phyloP scores from a whole-genome alignment of 1,140 invertebrate species.

The Drosophila arizonae region DNA sequence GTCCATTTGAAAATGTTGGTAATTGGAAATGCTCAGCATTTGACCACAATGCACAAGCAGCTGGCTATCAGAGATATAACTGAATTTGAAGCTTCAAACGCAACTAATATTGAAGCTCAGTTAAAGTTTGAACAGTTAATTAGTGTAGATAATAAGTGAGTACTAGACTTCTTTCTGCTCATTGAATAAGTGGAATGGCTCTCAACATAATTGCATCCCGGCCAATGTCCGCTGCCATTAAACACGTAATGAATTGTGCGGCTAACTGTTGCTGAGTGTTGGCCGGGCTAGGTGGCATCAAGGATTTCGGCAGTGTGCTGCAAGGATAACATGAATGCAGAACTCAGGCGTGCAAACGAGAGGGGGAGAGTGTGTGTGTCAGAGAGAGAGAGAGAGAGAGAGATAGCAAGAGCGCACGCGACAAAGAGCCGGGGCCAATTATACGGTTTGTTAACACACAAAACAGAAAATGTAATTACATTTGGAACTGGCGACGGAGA shows the following conservation, averaged over 20 bases:
- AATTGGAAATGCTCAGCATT: slow-evolving; percentile 35
- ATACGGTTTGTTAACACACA: slow-evolving; percentile 80
- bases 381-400: too few species aligned
- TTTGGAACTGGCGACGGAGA: slow-evolving; percentile 47
- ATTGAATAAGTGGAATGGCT: slow-evolving; percentile 21
- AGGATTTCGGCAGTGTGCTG: slow-evolving; percentile 9
- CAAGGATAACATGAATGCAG: slow-evolving; percentile 42
- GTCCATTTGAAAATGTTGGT: slow-evolving; percentile 24
- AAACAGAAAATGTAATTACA: slow-evolving; percentile 82
- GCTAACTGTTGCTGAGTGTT: slow-evolving; percentile 62
- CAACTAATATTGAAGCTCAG: too few species aligned
- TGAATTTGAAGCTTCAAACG: not conserved
- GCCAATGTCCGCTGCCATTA: slow-evolving; percentile 30
- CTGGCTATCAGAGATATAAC: not conserved
- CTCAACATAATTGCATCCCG: slow-evolving; percentile 37
- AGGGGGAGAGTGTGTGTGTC: not conserved
- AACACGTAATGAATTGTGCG: slow-evolving; percentile 5
- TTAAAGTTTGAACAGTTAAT: not conserved
- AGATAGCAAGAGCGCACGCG: not conserved
- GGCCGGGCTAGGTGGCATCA: not conserved
- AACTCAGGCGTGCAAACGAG: slow-evolving; percentile 28
- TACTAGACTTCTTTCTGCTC: not conserved
- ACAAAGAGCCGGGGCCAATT: slow-evolving; percentile 68
- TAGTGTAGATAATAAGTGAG: not conserved
- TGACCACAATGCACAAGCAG: slow-evolving; percentile 23